A percentile compares a stretch with the other conserved stretches of the same genome.
Conservation (phyloP, 2,888 invertebrate species). For the Andrena fulva region DNA sequence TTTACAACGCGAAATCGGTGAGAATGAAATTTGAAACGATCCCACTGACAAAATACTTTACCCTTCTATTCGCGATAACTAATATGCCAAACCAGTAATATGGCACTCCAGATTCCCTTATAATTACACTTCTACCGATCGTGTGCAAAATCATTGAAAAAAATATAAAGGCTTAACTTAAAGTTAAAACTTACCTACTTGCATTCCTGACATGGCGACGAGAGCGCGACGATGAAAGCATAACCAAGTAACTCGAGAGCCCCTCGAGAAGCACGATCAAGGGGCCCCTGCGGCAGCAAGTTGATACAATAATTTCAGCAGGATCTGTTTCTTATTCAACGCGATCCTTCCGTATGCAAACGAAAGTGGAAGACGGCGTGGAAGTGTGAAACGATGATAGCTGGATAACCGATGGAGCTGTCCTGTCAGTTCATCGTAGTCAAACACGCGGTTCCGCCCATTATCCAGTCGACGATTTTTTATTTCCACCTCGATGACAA, state of each 20-base stretch:
- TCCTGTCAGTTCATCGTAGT: conserved; percentile 49
- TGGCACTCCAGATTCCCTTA: no score
- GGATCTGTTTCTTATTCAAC: conserved; percentile 54
- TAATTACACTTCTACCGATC: no score
- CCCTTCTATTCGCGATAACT: no score
- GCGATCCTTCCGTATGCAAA: conserved; percentile 57
- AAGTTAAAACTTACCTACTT: conserved; percentile 58
- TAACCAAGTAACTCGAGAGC: conserved; percentile 54
- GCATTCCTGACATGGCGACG: conserved; percentile 45
- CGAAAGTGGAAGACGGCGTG: conserved; percentile 14
- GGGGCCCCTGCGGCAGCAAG: conserved; percentile 14
- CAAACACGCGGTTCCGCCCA: conserved; percentile 36
- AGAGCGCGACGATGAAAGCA: conserved; percentile 36
- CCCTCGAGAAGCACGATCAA: background rate
- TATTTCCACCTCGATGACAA: conserved; percentile 37
- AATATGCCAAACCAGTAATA: no score
- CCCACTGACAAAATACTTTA: no score
- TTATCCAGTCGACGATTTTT: conserved; percentile 27
- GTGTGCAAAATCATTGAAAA: no score
- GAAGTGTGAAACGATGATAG: conserved; percentile 26
- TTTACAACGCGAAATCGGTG: no score
- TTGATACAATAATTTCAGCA: conserved; percentile 57
- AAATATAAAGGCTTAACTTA: background rate
- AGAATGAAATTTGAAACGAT: no score
- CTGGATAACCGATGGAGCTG: conserved; percentile 41